Conservation (phyloP, 2,888 invertebrate genomes). For the Pseudeuparius sepicola region DNA sequence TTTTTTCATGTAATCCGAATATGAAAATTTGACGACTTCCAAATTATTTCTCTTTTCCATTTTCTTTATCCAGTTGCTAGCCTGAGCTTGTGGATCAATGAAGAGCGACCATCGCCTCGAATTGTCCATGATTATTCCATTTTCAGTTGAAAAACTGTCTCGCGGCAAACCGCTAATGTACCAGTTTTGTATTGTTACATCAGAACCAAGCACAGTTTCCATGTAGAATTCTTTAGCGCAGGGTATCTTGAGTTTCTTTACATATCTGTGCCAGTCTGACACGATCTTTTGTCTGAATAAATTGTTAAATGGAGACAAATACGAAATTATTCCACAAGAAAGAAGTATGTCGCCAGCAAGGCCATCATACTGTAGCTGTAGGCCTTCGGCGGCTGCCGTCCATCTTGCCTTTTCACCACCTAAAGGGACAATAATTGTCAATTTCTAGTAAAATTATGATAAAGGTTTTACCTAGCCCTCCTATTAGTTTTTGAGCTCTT, state of each 20-base stretch:
- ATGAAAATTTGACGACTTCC: slow-evolving; percentile 62
- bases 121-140: slow-evolving; percentile 71
- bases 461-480: slow-evolving; percentile 20
- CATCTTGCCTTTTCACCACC: slow-evolving; percentile 85
- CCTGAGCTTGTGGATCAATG: slow-evolving; percentile 78
- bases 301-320: slow-evolving; percentile 76
- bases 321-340: slow-evolving; percentile 81
- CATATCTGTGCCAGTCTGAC: slow-evolving; percentile 60
- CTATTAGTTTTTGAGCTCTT: slow-evolving; percentile 25
- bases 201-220: slow-evolving; percentile 65
- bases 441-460: too few relatives aligned
- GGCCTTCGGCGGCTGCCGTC: slow-evolving; percentile 64
- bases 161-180: slow-evolving; percentile 70
- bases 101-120: slow-evolving; percentile 70
- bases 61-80: slow-evolving; percentile 76
- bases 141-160: slow-evolving; percentile 75
- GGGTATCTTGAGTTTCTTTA: slow-evolving; percentile 58
- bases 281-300: slow-evolving; percentile 51
- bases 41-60: slow-evolving; percentile 67
- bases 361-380: slow-evolving; percentile 68
- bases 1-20: slow-evolving; percentile 63
- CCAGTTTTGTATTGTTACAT: slow-evolving; percentile 82
- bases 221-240: slow-evolving; percentile 66
- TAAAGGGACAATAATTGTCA: too few relatives aligned
- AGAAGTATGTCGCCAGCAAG: slow-evolving; percentile 84